Evolutionary conservation across 2,888 invertebrate species (phyloP), one percentile per base, ranked within the genome.

Genomic region (Malthinus flaveolus): DNA sequence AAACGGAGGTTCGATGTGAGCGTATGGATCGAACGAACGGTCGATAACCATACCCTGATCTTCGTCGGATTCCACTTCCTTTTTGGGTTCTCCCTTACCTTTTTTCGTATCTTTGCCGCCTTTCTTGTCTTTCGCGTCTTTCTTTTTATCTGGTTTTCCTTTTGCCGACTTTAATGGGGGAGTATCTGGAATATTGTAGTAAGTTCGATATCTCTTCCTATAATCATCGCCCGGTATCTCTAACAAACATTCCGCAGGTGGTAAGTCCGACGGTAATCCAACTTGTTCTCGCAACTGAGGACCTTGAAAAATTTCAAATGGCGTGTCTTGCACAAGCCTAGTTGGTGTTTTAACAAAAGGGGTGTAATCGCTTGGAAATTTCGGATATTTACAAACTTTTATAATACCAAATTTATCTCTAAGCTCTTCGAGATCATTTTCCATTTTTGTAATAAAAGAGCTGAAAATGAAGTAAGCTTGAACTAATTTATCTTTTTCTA

Each of bases 371-470:
- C 3, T 32, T 34, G 44, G 12, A 32, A 59, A 7, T 48, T 35
- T 49, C 11, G 65, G 65, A 56, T 63, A 63, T 7, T 36, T 57
- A 36, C 52, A 54, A 36, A 46, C 34, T 31, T 53, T 36, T 15
- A 48, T 32, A 32, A 63, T 58, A 7, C 56, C 54, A 13, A 59
- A 52, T 34, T 42, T 48, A 7, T 46, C n/a, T 52, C 59, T 34
- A 35, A 59, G 37, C 35, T 61, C 57, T 34, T 51, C 49, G 31
- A 62, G 49, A 32, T 61, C 65, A n/a, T 62, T 44, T 7, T 53
- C 37, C 9, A 68, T 65, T 59, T 59, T 61, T 51, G 64, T 65
- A 54, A 70, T 59, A 44, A 59, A 66, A 10, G 62, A 58, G 31
- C 65, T 63, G 5, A 68, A 49, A 39, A 68, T 62, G 33, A 54